These are phyloP conservation scores for Borostomias antarcticus DNA, from an alignment of 2,797 vertebrate genomes.

Conservation along the genomic window DNA sequence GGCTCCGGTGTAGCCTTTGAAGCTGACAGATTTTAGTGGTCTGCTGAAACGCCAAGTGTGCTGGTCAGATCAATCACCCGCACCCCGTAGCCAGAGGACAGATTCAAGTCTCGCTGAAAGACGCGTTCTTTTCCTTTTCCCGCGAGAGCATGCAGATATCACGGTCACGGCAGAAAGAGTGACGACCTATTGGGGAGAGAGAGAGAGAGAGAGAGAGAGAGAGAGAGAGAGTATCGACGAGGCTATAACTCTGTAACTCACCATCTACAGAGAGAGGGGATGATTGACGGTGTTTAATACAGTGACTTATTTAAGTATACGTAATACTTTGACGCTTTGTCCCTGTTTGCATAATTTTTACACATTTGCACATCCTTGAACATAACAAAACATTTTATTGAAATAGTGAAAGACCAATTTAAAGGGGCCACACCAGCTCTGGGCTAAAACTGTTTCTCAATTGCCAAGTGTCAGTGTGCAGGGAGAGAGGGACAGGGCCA, in stretches of 20 bases:
- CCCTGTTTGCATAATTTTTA: too few species aligned
- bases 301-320: too few species aligned
- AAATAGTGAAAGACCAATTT: too few species aligned
- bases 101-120: conserved; percentile 19
- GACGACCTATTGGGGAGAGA: background rate
- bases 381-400: too few species aligned
- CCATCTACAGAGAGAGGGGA: background rate
- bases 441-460: too few species aligned
- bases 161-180: background rate
- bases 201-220: background rate
- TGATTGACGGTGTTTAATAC: background rate
- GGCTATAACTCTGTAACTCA: too few species aligned
- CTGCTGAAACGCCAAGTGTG: background rate
- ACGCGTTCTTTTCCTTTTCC: background rate
- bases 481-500: too few species aligned
- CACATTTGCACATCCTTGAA: too few species aligned
- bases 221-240: background rate
- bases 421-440: too few species aligned
- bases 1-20: background rate
- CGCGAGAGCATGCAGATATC: background rate
- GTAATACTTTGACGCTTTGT: too few species aligned
- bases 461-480: too few species aligned
- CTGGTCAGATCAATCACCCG: conserved; percentile 12
- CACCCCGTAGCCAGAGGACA: background rate
- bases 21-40: background rate